Conservation (phyloP, 2,797 vertebrate genomes). For the Lophius americanus region DNA sequence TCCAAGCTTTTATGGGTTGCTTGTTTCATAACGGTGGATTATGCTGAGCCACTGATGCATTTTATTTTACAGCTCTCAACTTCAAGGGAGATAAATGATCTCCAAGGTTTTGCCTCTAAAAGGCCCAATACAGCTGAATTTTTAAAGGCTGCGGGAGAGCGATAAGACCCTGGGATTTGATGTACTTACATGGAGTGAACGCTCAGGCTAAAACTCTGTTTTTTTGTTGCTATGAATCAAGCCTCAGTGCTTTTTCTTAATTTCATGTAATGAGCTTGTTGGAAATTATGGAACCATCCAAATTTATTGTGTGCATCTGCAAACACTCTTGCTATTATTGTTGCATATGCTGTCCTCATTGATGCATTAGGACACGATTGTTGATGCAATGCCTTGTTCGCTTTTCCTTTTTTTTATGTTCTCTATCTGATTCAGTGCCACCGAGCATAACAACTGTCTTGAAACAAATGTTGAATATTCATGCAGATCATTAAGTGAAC, state of each 20-base stretch:
- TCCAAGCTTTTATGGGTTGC: not conserved
- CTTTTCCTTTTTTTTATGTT: constrained; percentile 23
- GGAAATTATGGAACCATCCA: constrained; percentile 51
- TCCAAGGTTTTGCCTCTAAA: constrained; percentile 35
- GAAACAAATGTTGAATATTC: constrained; percentile 54
- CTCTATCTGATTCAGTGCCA: constrained; percentile 7
- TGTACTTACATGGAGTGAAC: constrained; percentile 41
- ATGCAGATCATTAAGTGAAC: constrained; percentile 32
- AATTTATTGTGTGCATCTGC: constrained; percentile 45
- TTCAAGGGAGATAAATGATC: constrained; percentile 27
- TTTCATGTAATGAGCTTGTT: constrained; percentile 53
- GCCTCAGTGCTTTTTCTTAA: constrained; percentile 38
- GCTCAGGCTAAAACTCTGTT: constrained; percentile 28
- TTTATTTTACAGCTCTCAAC: constrained; percentile 17
- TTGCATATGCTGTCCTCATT: constrained; percentile 26
- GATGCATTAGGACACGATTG: constrained; percentile 19
- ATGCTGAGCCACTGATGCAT: constrained; percentile 18
- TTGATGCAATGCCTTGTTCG: constrained; percentile 20
- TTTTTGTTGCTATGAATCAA: constrained; percentile 20
- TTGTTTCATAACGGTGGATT: constrained; percentile 19
- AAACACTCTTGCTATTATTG: constrained; percentile 26
- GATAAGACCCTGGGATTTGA: constrained; percentile 57
- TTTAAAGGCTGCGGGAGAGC: constrained; percentile 47
- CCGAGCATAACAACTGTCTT: constrained; percentile 3
- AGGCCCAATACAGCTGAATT: constrained; percentile 34